Evolutionary conservation across 2,888 invertebrate genomes (phyloP).

Genomic region (Epiblema foenella): DNA sequence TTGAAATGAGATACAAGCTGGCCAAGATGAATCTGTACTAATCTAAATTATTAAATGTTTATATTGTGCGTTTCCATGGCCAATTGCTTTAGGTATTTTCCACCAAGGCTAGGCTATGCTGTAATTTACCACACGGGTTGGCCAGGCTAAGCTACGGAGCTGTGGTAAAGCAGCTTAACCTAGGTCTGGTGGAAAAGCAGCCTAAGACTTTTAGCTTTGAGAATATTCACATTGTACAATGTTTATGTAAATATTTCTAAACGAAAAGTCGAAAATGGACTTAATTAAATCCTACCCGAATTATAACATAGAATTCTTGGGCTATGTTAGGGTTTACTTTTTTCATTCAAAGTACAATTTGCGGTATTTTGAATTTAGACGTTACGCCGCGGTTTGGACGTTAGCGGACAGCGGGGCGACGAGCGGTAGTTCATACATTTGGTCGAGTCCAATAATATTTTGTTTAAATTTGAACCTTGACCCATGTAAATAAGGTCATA

Average conservation of each 20-base stretch:
- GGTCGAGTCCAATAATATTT: too few relatives aligned
- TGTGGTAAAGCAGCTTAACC: background rate
- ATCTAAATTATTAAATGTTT: constrained; percentile 6
- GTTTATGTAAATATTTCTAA: background rate
- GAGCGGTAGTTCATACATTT: too few relatives aligned
- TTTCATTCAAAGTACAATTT: background rate
- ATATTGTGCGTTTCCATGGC: background rate
- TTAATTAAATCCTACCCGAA: background rate
- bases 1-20: background rate
- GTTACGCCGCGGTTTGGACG: too few relatives aligned
- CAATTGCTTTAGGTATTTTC: background rate
- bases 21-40: constrained; percentile 2
- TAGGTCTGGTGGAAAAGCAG: background rate
- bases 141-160: background rate
- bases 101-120: background rate
- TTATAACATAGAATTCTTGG: background rate
- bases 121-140: background rate
- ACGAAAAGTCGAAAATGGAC: background rate
- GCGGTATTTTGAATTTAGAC: background rate
- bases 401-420: too few relatives aligned
- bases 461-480: too few relatives aligned
- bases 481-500: too few relatives aligned
- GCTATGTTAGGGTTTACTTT: background rate
- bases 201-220: background rate
- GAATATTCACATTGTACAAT: background rate